A percentile compares a stretch with the other conserved stretches of the same genome.
Conservation (phyloP, 2,113 vertebrate genomes). For the Phainopepla nitens region DNA sequence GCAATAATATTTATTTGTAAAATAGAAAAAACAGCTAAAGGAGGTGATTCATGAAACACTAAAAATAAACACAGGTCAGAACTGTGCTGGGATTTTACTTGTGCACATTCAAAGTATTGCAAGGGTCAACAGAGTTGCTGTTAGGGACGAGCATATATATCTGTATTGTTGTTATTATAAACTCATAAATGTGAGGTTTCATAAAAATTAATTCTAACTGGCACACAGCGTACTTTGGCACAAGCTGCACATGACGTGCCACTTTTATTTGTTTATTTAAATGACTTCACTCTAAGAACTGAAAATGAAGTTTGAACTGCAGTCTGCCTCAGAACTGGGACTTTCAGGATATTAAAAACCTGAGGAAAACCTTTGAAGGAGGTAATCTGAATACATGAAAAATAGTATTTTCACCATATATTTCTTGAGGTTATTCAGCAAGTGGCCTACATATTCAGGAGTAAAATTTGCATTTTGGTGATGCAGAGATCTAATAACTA, state of each 20-base stretch:
- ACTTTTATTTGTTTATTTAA: conserved; percentile 61
- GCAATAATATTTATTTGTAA: conserved; percentile 51
- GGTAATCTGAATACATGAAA: not conserved
- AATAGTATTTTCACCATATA: conserved; percentile 6
- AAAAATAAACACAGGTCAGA: conserved; percentile 39
- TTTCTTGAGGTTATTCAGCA: conserved; percentile 49
- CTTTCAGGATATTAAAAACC: conserved; percentile 48
- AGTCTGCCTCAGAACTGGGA: not conserved
- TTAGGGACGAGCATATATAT: not conserved
- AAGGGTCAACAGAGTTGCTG: not conserved
- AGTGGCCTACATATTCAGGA: conserved; percentile 47
- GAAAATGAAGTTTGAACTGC: conserved; percentile 37
- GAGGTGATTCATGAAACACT: conserved; percentile 16
- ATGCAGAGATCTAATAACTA: conserved; percentile 37
- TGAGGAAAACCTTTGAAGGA: conserved; percentile 26
- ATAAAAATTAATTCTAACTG: conserved; percentile 27
- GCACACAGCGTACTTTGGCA: conserved; percentile 26
- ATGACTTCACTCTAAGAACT: conserved; percentile 41
- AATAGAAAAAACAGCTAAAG: conserved; percentile 49
- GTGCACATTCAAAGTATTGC: not conserved
- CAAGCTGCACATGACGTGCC: not conserved
- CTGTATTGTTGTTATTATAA: not conserved
- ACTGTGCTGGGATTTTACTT: not conserved
- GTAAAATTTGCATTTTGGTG: conserved; percentile 48
- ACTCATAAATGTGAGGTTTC: not conserved